Evolutionary conservation across 2,888 invertebrate species (phyloP).

Genomic region (Limenitis camilla): DNA sequence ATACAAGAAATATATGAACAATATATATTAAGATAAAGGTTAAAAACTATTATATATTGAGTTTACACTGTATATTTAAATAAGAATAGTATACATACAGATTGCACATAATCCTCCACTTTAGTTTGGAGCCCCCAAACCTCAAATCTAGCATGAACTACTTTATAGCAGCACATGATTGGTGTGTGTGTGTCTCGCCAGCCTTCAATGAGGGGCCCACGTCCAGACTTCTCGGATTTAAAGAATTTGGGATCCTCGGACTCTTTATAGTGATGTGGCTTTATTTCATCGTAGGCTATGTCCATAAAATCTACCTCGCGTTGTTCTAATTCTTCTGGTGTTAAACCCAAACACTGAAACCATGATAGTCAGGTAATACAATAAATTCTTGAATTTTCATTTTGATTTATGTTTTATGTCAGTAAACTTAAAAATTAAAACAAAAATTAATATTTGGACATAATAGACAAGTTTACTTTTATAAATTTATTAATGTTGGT

Average conservation of each 20-base stretch:
- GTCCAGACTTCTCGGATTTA: conserved; percentile 85
- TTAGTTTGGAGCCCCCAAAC: conserved; percentile 94
- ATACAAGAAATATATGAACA: neutral
- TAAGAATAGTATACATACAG: conserved; percentile 61
- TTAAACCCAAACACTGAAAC: conserved; percentile 82
- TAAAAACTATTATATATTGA: neutral
- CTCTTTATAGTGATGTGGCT: conserved; percentile 90
- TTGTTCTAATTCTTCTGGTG: conserved; percentile 80
- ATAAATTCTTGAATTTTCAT: too few species aligned
- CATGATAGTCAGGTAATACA: too few species aligned
- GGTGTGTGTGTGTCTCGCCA: conserved; percentile 85
- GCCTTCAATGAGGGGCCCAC: conserved; percentile 88
- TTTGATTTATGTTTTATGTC: too few species aligned
- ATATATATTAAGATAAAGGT: neutral
- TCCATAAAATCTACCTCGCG: conserved; percentile 87
- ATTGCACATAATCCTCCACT: conserved; percentile 91
- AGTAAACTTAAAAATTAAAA: too few species aligned
- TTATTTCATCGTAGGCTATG: conserved; percentile 90
- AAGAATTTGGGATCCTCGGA: conserved; percentile 91
- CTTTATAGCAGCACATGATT: conserved; percentile 95
- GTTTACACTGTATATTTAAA: too few species aligned
- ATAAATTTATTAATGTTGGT: too few species aligned
- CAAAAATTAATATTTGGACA: too few species aligned
- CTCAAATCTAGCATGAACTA: conserved; percentile 90
- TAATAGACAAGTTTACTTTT: too few species aligned